Evolutionary conservation across 1,140 invertebrate genomes (phyloP).

Genomic region (Thereuonema tuberculata): DNA sequence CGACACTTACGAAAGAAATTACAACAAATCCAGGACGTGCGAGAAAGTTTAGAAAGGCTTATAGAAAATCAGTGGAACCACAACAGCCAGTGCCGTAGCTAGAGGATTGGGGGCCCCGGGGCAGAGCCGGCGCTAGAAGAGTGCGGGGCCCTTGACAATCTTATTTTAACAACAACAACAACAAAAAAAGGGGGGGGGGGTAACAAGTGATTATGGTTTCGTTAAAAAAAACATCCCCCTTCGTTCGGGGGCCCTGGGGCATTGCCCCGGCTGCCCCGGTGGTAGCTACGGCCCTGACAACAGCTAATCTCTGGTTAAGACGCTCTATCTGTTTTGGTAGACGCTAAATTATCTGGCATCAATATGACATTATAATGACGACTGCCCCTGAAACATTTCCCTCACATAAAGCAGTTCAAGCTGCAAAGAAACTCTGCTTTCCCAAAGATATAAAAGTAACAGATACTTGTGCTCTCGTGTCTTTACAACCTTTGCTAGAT

Average conservation of each 20-base stretch:
- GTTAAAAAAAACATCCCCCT: no score
- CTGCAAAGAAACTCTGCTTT: not conserved
- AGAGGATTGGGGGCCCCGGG: no score
- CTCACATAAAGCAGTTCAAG: not conserved
- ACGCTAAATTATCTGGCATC: not conserved
- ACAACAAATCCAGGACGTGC: not conserved
- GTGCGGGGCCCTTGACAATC: no score
- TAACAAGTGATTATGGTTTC: no score
- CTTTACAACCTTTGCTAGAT: not conserved
- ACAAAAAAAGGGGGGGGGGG: no score
- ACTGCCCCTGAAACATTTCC: not conserved
- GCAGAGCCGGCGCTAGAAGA: no score
- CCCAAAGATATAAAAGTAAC: not conserved
- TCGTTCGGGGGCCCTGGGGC: no score
- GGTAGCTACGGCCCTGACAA: no score
- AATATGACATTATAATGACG: not conserved
- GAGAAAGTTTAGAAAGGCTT: not conserved
- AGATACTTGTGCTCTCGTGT: not conserved
- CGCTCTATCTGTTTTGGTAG: not conserved
- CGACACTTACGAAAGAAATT: not conserved
- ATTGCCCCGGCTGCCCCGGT: no score
- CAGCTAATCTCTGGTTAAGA: not conserved
- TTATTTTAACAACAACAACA: no score
- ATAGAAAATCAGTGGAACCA: not conserved
- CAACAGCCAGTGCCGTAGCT: no score